These are phyloP conservation scores for Callyntrura sp. DNA, from an alignment of 2,888 invertebrate genomes.

Conservation along the genomic window DNA sequence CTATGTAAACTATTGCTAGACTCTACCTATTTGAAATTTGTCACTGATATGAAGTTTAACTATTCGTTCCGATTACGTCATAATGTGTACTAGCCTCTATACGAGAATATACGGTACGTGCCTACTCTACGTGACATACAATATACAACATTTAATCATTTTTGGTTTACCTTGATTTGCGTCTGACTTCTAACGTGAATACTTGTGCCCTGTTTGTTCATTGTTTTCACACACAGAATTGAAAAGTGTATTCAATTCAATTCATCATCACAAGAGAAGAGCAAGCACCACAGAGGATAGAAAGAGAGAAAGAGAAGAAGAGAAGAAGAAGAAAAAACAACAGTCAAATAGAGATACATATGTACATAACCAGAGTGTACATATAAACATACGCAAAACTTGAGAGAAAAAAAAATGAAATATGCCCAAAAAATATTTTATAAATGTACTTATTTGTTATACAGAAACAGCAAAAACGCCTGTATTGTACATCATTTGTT, in stretches of 20 bases:
- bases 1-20: too few species aligned
- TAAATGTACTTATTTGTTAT: neutral
- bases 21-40: too few species aligned
- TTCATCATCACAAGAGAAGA: slow-evolving; percentile 55
- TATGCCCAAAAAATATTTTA: neutral
- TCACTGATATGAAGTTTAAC: too few species aligned
- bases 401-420: neutral
- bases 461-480: slow-evolving; percentile 13
- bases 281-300: slow-evolving; percentile 65
- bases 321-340: slow-evolving; percentile 23
- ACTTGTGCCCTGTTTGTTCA: slow-evolving; percentile 81
- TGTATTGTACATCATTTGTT: neutral
- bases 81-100: too few species aligned
- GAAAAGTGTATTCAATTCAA: slow-evolving; percentile 36
- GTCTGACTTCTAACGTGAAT: slow-evolving; percentile 81
- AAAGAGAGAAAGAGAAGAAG: slow-evolving; percentile 50
- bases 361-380: neutral
- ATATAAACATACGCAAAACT: neutral
- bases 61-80: too few species aligned
- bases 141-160: slow-evolving; percentile 15
- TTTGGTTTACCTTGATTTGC: slow-evolving; percentile 54
- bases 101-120: too few species aligned
- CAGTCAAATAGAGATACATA: neutral
- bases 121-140: neutral
- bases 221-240: slow-evolving; percentile 22